These are phyloP conservation scores for Axinella damicornis DNA, from an alignment of 37 sponge, comb jelly and placozoan genomes.

Conservation along the genomic window DNA sequence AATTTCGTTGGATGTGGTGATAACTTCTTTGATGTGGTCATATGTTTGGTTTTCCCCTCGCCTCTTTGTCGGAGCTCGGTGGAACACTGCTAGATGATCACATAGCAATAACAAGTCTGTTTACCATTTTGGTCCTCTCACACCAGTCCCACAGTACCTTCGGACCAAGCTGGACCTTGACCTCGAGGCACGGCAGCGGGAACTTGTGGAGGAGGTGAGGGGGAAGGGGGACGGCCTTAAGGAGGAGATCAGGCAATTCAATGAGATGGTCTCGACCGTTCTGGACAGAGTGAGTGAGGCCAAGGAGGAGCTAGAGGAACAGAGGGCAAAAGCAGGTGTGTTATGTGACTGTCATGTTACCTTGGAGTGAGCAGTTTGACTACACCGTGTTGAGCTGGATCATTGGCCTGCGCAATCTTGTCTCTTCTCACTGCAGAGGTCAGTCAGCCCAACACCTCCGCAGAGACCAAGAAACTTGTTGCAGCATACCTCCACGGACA, in stretches of 20 bases:
- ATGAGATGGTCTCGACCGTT: constrained; percentile 29
- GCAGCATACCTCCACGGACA: constrained; percentile 60
- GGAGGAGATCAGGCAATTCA: constrained; percentile 44
- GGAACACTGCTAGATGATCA: too few species aligned
- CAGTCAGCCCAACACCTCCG: constrained; percentile 21
- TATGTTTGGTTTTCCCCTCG: too few species aligned
- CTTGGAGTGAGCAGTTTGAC: neutral
- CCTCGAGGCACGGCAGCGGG: constrained; percentile 75
- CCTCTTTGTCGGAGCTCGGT: too few species aligned
- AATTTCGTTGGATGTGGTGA: too few species aligned
- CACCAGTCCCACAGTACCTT: constrained; percentile 87
- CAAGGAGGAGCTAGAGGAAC: constrained; percentile 50
- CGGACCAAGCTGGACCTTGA: constrained; percentile 90
- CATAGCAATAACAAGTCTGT: too few species aligned
- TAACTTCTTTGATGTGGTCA: too few species aligned
- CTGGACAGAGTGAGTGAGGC: constrained; percentile 36
- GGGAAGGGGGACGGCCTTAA: neutral
- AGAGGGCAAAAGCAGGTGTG: constrained; percentile 44
- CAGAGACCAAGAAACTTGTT: constrained; percentile 70
- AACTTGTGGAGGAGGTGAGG: constrained; percentile 29
- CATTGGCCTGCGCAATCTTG: too few species aligned
- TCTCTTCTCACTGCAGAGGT: constrained; percentile 30
- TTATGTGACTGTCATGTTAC: neutral
- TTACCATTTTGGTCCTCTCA: neutral
- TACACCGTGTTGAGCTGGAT: too few species aligned